Conservation (phyloP, 2,888 invertebrate species). For the Actias luna region DNA sequence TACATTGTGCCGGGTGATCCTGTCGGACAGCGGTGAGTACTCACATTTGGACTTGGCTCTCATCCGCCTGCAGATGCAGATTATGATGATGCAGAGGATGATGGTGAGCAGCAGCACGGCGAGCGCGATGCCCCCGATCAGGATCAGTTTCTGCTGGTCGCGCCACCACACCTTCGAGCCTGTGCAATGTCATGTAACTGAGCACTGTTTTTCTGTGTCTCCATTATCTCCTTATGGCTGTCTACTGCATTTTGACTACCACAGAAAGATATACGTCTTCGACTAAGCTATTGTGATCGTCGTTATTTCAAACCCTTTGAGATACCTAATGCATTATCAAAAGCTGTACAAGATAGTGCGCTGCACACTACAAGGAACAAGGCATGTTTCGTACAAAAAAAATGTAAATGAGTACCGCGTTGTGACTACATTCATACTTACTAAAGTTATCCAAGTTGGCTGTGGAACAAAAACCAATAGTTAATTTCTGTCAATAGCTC, state of each 20-base stretch:
- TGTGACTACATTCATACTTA: slow-evolving; percentile 44
- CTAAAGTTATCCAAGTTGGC: slow-evolving; percentile 85
- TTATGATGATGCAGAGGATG: slow-evolving; percentile 92
- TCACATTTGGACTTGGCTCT: slow-evolving; percentile 92
- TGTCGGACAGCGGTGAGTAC: slow-evolving; percentile 39
- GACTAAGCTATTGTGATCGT: too few species aligned
- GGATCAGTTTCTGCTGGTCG: slow-evolving; percentile 89
- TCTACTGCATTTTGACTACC: too few species aligned
- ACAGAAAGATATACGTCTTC: too few species aligned
- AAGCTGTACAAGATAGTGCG: neutral
- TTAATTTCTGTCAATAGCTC: neutral
- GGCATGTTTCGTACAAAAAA: neutral
- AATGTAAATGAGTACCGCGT: neutral
- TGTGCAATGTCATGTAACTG: neutral
- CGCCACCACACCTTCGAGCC: slow-evolving; percentile 92
- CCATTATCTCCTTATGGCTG: too few species aligned
- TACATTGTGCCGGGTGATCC: neutral
- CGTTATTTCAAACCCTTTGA: too few species aligned
- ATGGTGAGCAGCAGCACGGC: slow-evolving; percentile 81
- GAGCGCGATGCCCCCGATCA: slow-evolving; percentile 83
- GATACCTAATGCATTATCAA: neutral
- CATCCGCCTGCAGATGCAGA: slow-evolving; percentile 92
- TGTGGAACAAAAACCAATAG: slow-evolving; percentile 56
- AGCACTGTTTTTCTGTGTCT: too few species aligned
- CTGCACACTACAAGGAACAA: neutral